phyloP scores from a whole-genome alignment of 2,888 invertebrate genomes.

The Noctua janthina region DNA sequence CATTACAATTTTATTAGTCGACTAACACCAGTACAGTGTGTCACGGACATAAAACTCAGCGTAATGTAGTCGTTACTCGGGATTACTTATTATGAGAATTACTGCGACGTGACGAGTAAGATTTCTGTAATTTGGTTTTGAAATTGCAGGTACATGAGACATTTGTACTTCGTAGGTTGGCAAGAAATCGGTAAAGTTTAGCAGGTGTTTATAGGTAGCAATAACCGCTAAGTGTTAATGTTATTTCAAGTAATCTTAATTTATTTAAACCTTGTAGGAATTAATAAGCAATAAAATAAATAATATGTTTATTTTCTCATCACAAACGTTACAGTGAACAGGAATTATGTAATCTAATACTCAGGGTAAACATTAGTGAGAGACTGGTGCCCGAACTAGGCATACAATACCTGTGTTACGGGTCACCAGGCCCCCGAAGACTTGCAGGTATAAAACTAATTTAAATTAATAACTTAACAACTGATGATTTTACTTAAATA shows the following conservation, averaged over 20 bases:
- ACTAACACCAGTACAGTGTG: slow-evolving; percentile 53
- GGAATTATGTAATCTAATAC: too few relatives aligned
- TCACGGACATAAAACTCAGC: slow-evolving; percentile 47
- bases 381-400: too few relatives aligned
- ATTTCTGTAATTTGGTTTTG: slow-evolving; percentile 32
- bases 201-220: background rate
- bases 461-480: too few relatives aligned
- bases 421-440: too few relatives aligned
- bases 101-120: slow-evolving; percentile 42
- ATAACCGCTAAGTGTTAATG: background rate
- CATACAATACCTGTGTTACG: too few relatives aligned
- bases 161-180: background rate
- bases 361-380: too few relatives aligned
- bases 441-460: too few relatives aligned
- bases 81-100: slow-evolving; percentile 52
- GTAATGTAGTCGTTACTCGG: slow-evolving; percentile 52
- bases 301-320: too few relatives aligned
- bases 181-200: background rate
- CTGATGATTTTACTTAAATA: too few relatives aligned
- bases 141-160: slow-evolving; percentile 14
- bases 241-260: background rate
- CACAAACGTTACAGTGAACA: too few relatives aligned
- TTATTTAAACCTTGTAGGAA: background rate
- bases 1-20: slow-evolving; percentile 62
- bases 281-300: too few relatives aligned